These are phyloP conservation scores for Actinernus sp. DNA, from an alignment of 92 coral and sea anemone genomes.

Conservation along the genomic window DNA sequence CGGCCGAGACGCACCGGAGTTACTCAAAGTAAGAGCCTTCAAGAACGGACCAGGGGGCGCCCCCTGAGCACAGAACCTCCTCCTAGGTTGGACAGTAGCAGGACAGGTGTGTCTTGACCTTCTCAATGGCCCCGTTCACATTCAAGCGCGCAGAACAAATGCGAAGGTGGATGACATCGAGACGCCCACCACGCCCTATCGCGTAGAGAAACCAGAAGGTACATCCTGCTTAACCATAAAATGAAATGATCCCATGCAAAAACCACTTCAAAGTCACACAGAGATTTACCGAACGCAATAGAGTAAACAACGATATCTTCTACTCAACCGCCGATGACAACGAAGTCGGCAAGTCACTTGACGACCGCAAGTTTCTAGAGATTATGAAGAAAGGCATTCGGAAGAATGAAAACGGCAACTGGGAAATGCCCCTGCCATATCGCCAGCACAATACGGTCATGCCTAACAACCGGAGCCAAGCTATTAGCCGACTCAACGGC, in stretches of 20 bases:
- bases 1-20: constrained; percentile 65
- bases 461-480: constrained; percentile 62
- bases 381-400: constrained; percentile 35
- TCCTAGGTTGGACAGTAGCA: constrained; percentile 60
- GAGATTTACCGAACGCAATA: not conserved
- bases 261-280: constrained; percentile 30
- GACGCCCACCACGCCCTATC: not conserved
- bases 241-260: constrained; percentile 30
- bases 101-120: constrained; percentile 66
- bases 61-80: too few relatives aligned
- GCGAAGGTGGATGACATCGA: constrained; percentile 6
- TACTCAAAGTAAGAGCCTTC: constrained; percentile 60
- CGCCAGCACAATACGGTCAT: constrained; percentile 8
- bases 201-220: not conserved
- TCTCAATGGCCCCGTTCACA: constrained; percentile 43
- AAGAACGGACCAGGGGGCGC: constrained; percentile 41
- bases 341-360: constrained; percentile 38
- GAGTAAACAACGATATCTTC: constrained; percentile 23
- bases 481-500: constrained; percentile 27
- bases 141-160: constrained; percentile 35
- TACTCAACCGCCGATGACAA: constrained; percentile 26
- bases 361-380: constrained; percentile 33
- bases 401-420: constrained; percentile 43
- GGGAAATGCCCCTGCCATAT: constrained; percentile 62
- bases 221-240: not conserved